Evolutionary conservation across 1,140 invertebrate species (phyloP), one percentile per base, ranked within the genome.

Genomic region (Odontomachus brunneus): DNA sequence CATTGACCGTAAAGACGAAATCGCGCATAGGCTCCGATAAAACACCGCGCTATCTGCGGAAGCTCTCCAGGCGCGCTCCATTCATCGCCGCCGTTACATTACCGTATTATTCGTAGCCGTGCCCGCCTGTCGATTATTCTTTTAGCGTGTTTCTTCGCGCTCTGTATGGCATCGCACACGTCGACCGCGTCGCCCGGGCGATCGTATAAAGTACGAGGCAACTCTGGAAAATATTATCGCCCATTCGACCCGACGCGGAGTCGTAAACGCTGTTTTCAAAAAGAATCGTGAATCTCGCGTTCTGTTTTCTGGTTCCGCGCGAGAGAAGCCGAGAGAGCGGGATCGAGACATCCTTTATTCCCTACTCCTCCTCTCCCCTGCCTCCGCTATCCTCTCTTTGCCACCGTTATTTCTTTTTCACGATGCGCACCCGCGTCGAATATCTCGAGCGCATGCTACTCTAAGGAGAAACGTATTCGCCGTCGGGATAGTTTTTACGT

Each of bases 221-320:
- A 87, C 73, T 75, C 73, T 65, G 74, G 53, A 74, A 87, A 87
- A 87, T 87, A 84, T 87, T 71, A 87, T 87, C 74, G 82, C 3
- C 85, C 74, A 84, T 87, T 87, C 85, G 81, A 84, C 72, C 66
- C 74, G 49, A 69, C 55, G 86, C 33, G 49, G 38, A 33, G 22
- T 69, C 85, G 85, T 87, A 87, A 87, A 87, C 59, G 66, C 44
- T 57, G 53, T 53, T n/a, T n/a, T 62, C 51, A 17, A 73, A 86
- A 87, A 74, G 62, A 63, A 26, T 74, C 67, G 69, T 86, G 84
- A 87, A 87, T 87, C 73, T 80, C 44, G 53, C 26, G 80, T 49
- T 38, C 17, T 26, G 24, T 71, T 48, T n/a, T 7, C 38, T 44
- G 38, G 38, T 44, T 44, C 38, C 38, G 38, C 38, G 38, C 65